Percentiles rank a stretch among this genome's conserved stretches.
Conservation (phyloP, 2,797 vertebrate species). For the Sandelia bainsii region DNA sequence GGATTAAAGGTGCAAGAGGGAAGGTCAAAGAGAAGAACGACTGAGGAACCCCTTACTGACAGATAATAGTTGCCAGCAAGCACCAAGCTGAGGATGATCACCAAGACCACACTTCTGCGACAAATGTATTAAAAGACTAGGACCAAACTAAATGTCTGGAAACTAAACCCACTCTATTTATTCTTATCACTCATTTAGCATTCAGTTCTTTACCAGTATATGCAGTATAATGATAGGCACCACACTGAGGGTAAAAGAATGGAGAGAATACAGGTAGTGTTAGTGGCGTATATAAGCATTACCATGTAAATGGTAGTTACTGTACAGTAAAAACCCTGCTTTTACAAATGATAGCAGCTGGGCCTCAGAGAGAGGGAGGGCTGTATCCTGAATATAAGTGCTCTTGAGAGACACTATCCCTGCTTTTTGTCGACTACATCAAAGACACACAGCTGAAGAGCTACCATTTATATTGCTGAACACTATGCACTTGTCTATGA, state of each 20-base stretch:
- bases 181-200: slow-evolving; percentile 35
- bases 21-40: slow-evolving; percentile 71
- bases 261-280: slow-evolving; percentile 21
- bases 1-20: slow-evolving; percentile 80
- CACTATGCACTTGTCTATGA: slow-evolving; percentile 47
- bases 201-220: slow-evolving; percentile 29
- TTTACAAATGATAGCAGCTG: slow-evolving; percentile 65
- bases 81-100: slow-evolving; percentile 44
- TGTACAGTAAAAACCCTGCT: slow-evolving; percentile 60
- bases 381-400: slow-evolving; percentile 62
- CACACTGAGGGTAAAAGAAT: slow-evolving; percentile 21
- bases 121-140: not conserved
- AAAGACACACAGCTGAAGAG: slow-evolving; percentile 66
- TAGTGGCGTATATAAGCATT: slow-evolving; percentile 56
- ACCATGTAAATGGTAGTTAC: slow-evolving; percentile 68
- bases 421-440: slow-evolving; percentile 70
- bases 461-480: slow-evolving; percentile 59
- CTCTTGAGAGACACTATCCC: slow-evolving; percentile 67
- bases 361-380: slow-evolving; percentile 40
- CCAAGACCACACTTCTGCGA: slow-evolving; percentile 39
- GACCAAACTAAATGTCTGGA: slow-evolving; percentile 8
- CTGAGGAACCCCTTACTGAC: slow-evolving; percentile 66
- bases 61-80: slow-evolving; percentile 66
- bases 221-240: slow-evolving; percentile 35
- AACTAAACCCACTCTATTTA: slow-evolving; percentile 31